phyloP scores from a whole-genome alignment of 37 sponge, comb jelly and placozoan genomes.

The Petrosia ficiformis region DNA sequence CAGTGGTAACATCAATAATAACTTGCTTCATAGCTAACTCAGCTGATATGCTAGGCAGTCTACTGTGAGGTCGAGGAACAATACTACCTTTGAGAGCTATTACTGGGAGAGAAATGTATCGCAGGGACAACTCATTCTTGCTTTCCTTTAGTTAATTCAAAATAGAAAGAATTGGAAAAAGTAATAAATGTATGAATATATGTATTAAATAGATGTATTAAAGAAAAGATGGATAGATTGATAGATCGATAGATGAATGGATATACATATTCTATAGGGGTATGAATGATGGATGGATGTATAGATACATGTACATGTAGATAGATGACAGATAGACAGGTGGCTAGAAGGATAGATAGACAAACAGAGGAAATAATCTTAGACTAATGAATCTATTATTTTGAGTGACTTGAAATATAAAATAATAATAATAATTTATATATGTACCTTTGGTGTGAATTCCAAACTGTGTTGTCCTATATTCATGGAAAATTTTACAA shows the following conservation, averaged over 20 bases:
- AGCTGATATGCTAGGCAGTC: slow-evolving; percentile 22
- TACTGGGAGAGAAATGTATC: slow-evolving; percentile 50
- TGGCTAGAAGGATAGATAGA: no score
- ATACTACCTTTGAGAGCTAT: slow-evolving; percentile 35
- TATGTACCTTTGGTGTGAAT: slow-evolving; percentile 43
- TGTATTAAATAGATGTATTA: neutral
- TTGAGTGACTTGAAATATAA: no score
- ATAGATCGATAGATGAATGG: no score
- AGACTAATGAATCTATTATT: no score
- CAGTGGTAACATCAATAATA: slow-evolving; percentile 66
- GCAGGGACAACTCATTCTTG: slow-evolving; percentile 51
- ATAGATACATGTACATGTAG: no score
- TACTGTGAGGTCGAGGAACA: neutral
- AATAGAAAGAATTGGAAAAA: neutral
- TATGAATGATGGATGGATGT: no score
- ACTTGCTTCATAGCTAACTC: slow-evolving; percentile 51
- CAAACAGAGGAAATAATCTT: no score
- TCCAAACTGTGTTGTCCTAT: slow-evolving; percentile 45
- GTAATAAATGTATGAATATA: neutral
- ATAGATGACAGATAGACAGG: no score
- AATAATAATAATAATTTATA: neutral
- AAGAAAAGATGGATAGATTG: no score
- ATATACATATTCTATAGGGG: no score
- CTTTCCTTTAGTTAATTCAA: slow-evolving; percentile 18
- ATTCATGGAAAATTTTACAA: slow-evolving; percentile 21